Conservation (phyloP, 92 coral and sea anemone genomes). For the Hydrozoanthus gracilis region DNA sequence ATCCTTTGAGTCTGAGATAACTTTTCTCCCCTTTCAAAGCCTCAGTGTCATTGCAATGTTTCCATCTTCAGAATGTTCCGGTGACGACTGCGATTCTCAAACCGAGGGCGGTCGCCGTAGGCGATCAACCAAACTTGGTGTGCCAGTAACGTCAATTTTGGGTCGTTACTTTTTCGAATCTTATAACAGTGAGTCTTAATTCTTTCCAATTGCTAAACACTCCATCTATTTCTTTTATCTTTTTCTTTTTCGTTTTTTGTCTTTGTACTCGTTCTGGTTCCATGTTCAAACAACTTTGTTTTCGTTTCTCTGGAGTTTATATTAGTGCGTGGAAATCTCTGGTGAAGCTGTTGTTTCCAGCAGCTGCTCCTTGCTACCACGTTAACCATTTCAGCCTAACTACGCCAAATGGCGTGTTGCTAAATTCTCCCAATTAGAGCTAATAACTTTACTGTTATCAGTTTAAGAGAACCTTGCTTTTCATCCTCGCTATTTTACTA, state of each 20-base stretch:
- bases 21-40: no score
- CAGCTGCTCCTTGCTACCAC: no score
- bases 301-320: not conserved
- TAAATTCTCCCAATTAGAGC: no score
- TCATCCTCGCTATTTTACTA: no score
- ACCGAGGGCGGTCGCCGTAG: slow-evolving; percentile 11
- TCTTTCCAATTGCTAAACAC: no score
- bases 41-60: not conserved
- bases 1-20: no score
- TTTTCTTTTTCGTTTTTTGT: not conserved
- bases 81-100: not conserved
- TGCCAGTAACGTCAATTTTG: not conserved
- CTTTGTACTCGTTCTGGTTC: not conserved
- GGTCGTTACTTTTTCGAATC: not conserved
- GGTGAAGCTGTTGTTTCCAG: no score
- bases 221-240: not conserved
- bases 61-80: slow-evolving; percentile 11
- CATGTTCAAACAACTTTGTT: not conserved
- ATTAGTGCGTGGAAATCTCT: no score
- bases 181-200: slow-evolving; percentile 27
- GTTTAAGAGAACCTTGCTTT: no score
- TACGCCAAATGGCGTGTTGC: no score
- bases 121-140: slow-evolving; percentile 2
- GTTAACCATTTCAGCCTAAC: no score
- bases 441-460: no score